phyloP scores from a whole-genome alignment of 2,797 vertebrate species.

The Platyrinchus mystaceus region DNA sequence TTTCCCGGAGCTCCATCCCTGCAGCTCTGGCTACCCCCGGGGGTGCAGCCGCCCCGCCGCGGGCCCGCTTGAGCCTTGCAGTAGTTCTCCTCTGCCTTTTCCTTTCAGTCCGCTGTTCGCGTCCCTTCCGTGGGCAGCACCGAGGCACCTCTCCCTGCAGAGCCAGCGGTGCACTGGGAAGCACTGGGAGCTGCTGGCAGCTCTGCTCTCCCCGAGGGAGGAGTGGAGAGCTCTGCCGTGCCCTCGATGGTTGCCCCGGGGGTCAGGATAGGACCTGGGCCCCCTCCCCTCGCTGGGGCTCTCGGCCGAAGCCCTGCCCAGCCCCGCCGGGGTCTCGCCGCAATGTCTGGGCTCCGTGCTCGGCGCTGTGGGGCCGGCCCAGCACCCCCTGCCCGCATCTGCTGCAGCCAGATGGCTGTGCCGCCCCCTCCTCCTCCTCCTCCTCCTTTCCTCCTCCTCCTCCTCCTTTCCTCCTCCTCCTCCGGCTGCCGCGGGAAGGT shows the following conservation, averaged over 20 bases:
- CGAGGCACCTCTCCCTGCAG: background rate
- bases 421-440: background rate
- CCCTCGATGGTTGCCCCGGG: background rate
- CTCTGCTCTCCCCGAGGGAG: background rate
- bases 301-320: background rate
- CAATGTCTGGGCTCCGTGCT: background rate
- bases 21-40: background rate
- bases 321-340: background rate
- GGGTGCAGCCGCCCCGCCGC: fast-evolving
- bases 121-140: fast-evolving
- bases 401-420: background rate
- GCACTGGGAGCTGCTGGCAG: background rate
- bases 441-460: background rate
- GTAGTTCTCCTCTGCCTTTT: background rate
- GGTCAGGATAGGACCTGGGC: background rate
- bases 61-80: fast-evolving
- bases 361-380: background rate
- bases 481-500: background rate
- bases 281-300: background rate
- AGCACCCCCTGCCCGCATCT: background rate
- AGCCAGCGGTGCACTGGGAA: fast-evolving
- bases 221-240: background rate
- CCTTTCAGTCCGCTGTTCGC: background rate
- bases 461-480: background rate
- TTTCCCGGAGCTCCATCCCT: background rate